These are phyloP conservation scores for Conus betulinus DNA, from an alignment of 1,140 invertebrate species.

Conservation along the genomic window DNA sequence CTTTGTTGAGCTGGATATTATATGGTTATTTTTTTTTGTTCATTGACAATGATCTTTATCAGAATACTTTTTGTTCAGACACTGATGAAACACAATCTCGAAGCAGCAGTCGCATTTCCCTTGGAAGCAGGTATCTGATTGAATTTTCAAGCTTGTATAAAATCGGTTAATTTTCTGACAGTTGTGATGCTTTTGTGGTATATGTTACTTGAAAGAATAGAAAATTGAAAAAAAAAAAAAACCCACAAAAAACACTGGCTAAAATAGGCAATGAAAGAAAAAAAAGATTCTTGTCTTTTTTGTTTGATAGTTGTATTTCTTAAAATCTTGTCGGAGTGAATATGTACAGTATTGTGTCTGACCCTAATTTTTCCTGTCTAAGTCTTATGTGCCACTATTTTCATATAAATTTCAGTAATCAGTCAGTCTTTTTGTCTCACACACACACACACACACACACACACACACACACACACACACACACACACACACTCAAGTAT, in stretches of 20 bases:
- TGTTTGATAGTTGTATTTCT: not conserved
- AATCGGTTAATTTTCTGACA: too few species aligned
- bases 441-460: constrained; percentile 15
- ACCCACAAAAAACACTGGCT: too few species aligned
- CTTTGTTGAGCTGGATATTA: too few species aligned
- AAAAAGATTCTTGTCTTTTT: not conserved
- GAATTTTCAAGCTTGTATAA: not conserved
- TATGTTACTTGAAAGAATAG: too few species aligned
- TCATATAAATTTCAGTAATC: too few species aligned
- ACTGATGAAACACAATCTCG: not conserved
- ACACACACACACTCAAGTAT: constrained; percentile 21
- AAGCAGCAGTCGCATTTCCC: constrained; percentile 10
- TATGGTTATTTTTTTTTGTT: not conserved
- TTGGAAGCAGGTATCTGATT: not conserved
- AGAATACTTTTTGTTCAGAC: not conserved
- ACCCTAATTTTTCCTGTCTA: too few species aligned
- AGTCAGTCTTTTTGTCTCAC: too few species aligned
- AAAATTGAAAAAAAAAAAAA: too few species aligned
- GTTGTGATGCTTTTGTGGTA: too few species aligned
- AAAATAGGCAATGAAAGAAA: too few species aligned
- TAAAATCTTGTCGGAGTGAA: not conserved
- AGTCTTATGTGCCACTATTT: too few species aligned
- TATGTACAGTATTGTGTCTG: too few species aligned
- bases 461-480: constrained; percentile 16
- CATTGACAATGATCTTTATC: not conserved